Evolutionary conservation across 2,113 vertebrate species (phyloP).

Genomic region (Semicossyphus pulcher): DNA sequence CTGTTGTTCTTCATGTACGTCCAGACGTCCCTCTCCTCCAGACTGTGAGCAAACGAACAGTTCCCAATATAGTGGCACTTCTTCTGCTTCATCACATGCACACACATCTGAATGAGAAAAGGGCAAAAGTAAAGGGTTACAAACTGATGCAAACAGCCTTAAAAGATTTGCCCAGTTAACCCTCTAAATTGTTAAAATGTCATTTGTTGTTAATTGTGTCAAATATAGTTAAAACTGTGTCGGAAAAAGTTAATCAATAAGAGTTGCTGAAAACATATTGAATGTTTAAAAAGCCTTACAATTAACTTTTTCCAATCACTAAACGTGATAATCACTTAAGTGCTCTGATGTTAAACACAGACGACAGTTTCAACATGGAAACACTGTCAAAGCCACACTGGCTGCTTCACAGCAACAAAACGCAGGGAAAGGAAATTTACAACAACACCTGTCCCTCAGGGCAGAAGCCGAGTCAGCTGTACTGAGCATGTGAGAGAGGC

Average conservation of each 20-base stretch:
- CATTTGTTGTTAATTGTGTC: neutral
- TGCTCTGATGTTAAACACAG: too few species aligned
- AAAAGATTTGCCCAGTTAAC: too few species aligned
- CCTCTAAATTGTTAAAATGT: too few species aligned
- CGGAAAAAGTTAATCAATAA: neutral
- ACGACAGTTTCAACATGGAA: neutral
- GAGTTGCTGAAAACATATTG: neutral
- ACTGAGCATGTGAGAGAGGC: conserved; percentile 14
- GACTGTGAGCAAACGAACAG: conserved; percentile 97
- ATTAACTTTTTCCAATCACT: neutral
- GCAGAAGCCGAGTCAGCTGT: conserved; percentile 28
- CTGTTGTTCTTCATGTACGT: conserved; percentile 99
- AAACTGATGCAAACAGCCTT: neutral
- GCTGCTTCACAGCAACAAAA: neutral
- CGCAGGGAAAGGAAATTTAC: neutral
- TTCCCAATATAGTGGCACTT: conserved; percentile 99
- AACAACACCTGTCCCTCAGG: conserved; percentile 9
- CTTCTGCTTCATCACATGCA: conserved; percentile 97
- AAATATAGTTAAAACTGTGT: neutral
- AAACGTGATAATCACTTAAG: neutral
- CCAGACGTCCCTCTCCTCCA: conserved; percentile 98
- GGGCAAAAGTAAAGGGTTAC: neutral
- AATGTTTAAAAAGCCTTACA: neutral
- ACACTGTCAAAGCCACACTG: neutral
- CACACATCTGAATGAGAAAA: conserved; percentile 88